Evolutionary conservation across 2,113 vertebrate genomes (phyloP), one percentile per base, ranked within the genome.

Genomic region (Ictalurus furcatus): DNA sequence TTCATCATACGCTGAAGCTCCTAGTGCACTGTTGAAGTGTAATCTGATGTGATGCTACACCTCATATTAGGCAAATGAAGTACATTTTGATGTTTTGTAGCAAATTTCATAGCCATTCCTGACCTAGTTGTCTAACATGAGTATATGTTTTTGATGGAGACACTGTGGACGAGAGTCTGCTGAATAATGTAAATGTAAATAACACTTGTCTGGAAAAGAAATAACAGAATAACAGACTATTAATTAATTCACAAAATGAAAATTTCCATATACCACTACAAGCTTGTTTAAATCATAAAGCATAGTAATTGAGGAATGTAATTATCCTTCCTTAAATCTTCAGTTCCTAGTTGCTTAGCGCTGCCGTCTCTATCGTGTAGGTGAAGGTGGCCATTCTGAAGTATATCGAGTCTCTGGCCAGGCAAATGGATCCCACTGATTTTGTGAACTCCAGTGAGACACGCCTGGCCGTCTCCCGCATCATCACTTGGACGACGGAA

Each of bases 401-500:
- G 90, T 98, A 98, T 92, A 97, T 99, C 88, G 97, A 98, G 94
- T 97, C 96, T 1, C 94, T 99, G 37, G 96, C 97, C 0, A 96
- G 97, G 0, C 98, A 97, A 92, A 99, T 99, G 98, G 97, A 98
- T 86, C 97, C 97, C 17, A 95, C 95, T 61, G 97, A 98, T 92
- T 98, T 99, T 92, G 94, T 97, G 91, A 99, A 99, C 95, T 97
- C 97, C 91, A 99, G 98, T 93, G 98, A 99, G 95, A 99, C 98
- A 0, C 96, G 98, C 21, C 94, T 99, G 69, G 98, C 98, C 17
- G 97, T 99, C 63, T 99, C 98, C n/a, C 97, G 98, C 44, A 97
- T 99, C 93, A 99, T 99, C 94, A 99, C 98, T 61, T 99, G 98
- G 98, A 99, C 98, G 80, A 97, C 97, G 37, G 98, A 99, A 93